Percentiles rank a stretch among this genome's conserved stretches.
Conservation (phyloP, 2,888 invertebrate species). For the Yponomeuta plumbellus region DNA sequence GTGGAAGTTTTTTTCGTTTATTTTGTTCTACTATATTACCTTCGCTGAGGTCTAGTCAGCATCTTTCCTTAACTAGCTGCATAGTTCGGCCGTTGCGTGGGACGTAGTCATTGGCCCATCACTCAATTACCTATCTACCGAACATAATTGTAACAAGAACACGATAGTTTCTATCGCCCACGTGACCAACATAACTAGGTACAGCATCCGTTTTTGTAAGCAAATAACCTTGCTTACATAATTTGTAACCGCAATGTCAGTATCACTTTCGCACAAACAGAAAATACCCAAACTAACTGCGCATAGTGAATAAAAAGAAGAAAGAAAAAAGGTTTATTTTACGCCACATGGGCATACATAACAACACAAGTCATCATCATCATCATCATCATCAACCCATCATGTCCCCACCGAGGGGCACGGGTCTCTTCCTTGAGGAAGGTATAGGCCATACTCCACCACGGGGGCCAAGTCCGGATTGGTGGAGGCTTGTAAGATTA, state of each 20-base stretch:
- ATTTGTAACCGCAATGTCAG: neutral
- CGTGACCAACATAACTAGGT: neutral
- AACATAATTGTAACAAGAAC: neutral
- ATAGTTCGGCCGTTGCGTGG: neutral
- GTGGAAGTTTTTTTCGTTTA: too few species aligned
- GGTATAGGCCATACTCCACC: too few species aligned
- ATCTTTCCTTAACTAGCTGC: neutral
- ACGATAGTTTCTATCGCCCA: neutral
- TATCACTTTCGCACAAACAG: neutral
- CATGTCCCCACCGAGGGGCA: too few species aligned
- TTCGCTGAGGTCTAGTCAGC: too few species aligned
- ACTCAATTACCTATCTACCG: neutral
- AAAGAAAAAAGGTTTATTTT: too few species aligned
- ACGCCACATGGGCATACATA: too few species aligned
- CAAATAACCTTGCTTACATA: neutral
- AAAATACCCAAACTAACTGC: neutral
- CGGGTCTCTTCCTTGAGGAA: too few species aligned
- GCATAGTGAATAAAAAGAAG: neutral
- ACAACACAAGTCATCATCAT: too few species aligned
- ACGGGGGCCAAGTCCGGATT: too few species aligned
- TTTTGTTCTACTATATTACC: too few species aligned
- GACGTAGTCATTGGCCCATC: neutral
- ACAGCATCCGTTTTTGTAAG: neutral
- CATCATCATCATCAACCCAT: too few species aligned
- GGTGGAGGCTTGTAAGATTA: too few species aligned